phyloP scores from a whole-genome alignment of 1,140 invertebrate species.

The Riptortus pedestris region DNA sequence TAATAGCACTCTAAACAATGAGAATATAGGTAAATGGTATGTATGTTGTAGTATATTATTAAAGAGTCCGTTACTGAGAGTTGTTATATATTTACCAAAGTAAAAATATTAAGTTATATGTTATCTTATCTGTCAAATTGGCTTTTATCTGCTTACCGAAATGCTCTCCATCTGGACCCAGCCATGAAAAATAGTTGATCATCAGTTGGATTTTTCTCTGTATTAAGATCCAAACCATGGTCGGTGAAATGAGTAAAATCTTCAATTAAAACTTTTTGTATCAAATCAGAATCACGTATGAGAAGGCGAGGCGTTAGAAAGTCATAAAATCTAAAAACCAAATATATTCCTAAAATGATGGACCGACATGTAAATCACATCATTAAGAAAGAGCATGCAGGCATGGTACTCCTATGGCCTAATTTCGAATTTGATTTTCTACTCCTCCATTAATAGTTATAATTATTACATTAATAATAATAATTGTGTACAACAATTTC shows the following conservation, averaged over 20 bases:
- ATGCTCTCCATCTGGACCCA: constrained; percentile 36
- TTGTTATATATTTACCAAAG: no score
- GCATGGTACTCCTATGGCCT: background rate
- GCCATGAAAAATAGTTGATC: constrained; percentile 26
- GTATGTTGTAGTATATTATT: no score
- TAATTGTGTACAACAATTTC: background rate
- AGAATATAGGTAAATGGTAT: no score
- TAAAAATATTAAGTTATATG: no score
- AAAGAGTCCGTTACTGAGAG: no score
- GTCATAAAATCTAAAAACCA: constrained; percentile 21
- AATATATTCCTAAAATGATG: background rate
- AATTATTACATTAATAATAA: background rate
- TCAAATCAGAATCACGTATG: constrained; percentile 37
- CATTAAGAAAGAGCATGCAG: no score
- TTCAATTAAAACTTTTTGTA: constrained; percentile 34
- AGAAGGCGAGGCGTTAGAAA: constrained; percentile 28
- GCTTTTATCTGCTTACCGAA: no score
- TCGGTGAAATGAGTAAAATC: constrained; percentile 36
- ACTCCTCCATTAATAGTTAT: background rate
- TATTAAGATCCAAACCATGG: constrained; percentile 26
- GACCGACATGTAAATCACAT: background rate
- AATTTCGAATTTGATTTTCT: background rate
- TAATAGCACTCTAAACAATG: no score
- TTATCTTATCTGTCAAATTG: no score
- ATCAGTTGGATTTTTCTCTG: constrained; percentile 25